Percentiles rank a stretch among this genome's conserved stretches.
phyloP scores from a whole-genome alignment of 2,113 vertebrate species.

The Ctenomys sociabilis region DNA sequence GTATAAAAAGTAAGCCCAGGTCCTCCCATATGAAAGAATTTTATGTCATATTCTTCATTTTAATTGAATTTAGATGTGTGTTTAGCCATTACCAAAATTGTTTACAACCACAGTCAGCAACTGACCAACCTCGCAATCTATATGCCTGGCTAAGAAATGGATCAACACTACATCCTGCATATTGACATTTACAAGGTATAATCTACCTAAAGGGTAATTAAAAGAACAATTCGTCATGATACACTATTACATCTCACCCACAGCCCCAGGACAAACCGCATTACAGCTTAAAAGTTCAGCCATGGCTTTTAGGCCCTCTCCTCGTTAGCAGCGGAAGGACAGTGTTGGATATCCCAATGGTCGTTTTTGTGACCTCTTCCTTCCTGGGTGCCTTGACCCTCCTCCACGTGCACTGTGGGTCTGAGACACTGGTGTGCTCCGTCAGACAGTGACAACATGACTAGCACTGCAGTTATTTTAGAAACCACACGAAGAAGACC shows the following conservation, averaged over 20 bases:
- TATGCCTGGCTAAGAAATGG: background rate
- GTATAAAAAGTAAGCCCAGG: background rate
- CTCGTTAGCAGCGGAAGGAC: background rate
- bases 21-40: background rate
- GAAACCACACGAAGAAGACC: constrained; percentile 72
- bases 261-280: background rate
- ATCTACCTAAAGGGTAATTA: background rate
- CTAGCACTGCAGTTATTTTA: constrained; percentile 45
- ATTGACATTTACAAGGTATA: background rate
- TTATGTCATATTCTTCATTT: background rate
- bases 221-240: background rate
- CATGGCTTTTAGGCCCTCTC: background rate
- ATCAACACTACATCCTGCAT: background rate
- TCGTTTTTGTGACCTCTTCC: background rate
- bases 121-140: background rate
- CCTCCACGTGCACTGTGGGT: background rate
- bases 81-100: background rate
- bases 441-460: background rate
- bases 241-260: background rate
- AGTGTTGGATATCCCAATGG: background rate
- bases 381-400: background rate
- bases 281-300: background rate
- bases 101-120: background rate
- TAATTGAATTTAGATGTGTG: constrained; percentile 38
- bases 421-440: background rate